Evolutionary conservation across 2,797 vertebrate species (phyloP), one percentile per base, ranked within the genome.

Genomic region (Zalophus californianus): DNA sequence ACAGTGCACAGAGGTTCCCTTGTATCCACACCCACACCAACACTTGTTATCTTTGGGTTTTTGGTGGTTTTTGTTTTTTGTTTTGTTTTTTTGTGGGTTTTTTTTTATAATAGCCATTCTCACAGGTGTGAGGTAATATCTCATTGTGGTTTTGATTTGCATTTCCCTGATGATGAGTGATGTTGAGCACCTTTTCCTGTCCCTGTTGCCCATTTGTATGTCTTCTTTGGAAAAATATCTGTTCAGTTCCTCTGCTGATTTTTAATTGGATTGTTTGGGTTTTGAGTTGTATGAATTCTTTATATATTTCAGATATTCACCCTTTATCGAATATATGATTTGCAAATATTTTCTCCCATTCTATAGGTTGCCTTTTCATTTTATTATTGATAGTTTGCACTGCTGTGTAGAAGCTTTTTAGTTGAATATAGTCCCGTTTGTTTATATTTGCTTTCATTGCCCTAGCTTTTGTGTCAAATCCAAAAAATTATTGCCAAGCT

Each of bases 131-230:
- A 62, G 18, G 66, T 84, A 25, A 32, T 84, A 79, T 56, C 21
- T 35, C 38, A 29, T 16, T 79, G 18, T 70, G 41, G 20, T 70
- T 70, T 70, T 70, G 64, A 79, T 18, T 52, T 80, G 25, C 25
- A 62, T n/a, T 93, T 93, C 41, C 92, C 75, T 77, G 70, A 44
- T 77, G 14, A 64, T 64, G 62, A 73, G 56, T 92, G 90, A 60
- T 58, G 54, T 16, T 56, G 73, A 93, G 32, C 18, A 86, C 83
- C 58, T 86, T 93, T 58, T 68, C 62, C 35, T 68, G 50, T 86
- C 48, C 23, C 23, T 78, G 13, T 86, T 93, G 52, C 62, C 62
- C 16, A 44, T 93, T n/a, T 87, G 32, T 73, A 32, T 16, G 44
- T 91, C n/a, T 56, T 78, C 3, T 52, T 54, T 35, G 32, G n/a